Evolutionary conservation across 2,113 vertebrate genomes (phyloP), one percentile per base, ranked within the genome.

Genomic region (Megaleporinus macrocephalus): DNA sequence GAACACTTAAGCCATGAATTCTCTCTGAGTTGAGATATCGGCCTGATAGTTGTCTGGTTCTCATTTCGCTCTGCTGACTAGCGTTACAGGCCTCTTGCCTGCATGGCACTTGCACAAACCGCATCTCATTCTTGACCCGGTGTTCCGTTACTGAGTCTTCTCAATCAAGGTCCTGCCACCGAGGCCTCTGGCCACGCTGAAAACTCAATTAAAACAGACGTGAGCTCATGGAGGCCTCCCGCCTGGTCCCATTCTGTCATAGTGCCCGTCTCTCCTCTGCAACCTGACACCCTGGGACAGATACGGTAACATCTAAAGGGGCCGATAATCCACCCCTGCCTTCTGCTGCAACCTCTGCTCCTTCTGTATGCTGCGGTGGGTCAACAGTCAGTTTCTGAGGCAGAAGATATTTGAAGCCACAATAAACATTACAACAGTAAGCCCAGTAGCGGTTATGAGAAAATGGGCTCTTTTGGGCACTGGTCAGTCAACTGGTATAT

Each of bases 221-320:
- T 70, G 73, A 81, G 87, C 82, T 92, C 82, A 82, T 87, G 77
- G 55, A 74, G 74, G 59, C 79, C 71, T 76, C 83, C 83, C 76
- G 85, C 69, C 77, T 70, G 88, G 68, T 91, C 87, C 78, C 87
- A 90, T 92, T 93, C 88, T 90, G 87, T 92, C 90, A 91, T 57
- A 29, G 61, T n/a, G 62, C 49, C 72, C 44, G 76, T 88, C 87
- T 87, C 74, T 44, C 72, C 77, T 18, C 29, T 68, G 87, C 61
- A 91, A 92, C 73, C 51, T 75, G 89, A 92, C 86, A 86, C 85
- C 12, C 11, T 0, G 9, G 12, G 83, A 80, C 57, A 88, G 89
- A 90, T 92, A 89, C 72, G 44, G 83, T 89, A 83, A 89, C 90
- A 85, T 79, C 81, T 84, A 53, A 36, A 55, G 76, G 61, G 74